Evolutionary conservation across 2,888 invertebrate genomes (phyloP).

Genomic region (Lysandra bellargus): DNA sequence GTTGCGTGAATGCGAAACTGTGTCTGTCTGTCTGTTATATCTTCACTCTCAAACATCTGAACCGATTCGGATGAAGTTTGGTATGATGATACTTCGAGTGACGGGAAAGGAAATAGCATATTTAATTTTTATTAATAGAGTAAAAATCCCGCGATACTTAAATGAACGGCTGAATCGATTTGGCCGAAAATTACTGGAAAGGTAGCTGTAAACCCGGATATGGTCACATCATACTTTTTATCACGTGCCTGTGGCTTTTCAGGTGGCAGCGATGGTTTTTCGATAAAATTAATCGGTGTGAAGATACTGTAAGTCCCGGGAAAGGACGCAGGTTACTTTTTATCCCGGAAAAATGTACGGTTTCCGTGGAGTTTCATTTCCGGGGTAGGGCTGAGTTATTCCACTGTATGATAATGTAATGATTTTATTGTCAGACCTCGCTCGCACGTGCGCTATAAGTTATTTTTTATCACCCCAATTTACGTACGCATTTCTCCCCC

Average conservation of each 20-base stretch:
- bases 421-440: not conserved
- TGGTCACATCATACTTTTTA: no score
- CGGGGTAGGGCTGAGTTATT: not conserved
- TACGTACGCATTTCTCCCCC: not conserved
- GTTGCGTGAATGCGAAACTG: not conserved
- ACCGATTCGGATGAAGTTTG: not conserved
- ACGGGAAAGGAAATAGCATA: not conserved
- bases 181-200: no score
- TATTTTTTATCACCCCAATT: conserved; percentile 9
- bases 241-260: no score
- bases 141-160: no score
- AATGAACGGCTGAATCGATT: no score
- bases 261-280: no score
- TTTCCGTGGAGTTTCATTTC: no score
- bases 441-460: not conserved
- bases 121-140: not conserved
- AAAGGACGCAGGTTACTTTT: not conserved
- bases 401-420: not conserved
- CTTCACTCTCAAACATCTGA: not conserved
- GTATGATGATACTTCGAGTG: no score
- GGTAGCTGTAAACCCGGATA: no score
- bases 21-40: not conserved
- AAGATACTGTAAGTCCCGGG: not conserved
- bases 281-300: no score
- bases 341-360: not conserved